Evolutionary conservation across 1,140 invertebrate species (phyloP).

Genomic region (Micrasema minimum): DNA sequence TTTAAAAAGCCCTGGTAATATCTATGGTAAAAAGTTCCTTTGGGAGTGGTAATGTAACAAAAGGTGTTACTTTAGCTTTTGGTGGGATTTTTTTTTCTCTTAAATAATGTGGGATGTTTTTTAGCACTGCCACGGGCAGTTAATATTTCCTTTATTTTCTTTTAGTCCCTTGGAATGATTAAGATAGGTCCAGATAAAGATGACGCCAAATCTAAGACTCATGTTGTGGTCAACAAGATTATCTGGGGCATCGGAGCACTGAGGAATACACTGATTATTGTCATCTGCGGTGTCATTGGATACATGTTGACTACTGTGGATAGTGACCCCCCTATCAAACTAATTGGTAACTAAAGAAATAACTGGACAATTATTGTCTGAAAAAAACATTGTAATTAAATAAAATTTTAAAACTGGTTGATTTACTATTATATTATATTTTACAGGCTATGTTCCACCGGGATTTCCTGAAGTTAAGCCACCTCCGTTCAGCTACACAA

Average conservation of each 20-base stretch:
- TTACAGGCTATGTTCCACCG: constrained; percentile 71
- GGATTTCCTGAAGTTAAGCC: constrained; percentile 73
- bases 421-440: constrained; percentile 9
- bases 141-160: constrained; percentile 54
- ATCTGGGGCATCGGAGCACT: constrained; percentile 75
- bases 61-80: no score
- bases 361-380: no score
- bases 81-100: no score
- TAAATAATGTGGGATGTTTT: no score
- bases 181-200: constrained; percentile 68
- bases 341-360: constrained; percentile 73
- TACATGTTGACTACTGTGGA: constrained; percentile 61
- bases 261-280: constrained; percentile 81
- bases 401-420: constrained; percentile 10
- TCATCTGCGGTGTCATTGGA: constrained; percentile 71
- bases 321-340: constrained; percentile 67
- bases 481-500: constrained; percentile 73
- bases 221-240: constrained; percentile 63
- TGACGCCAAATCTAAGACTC: constrained; percentile 61
- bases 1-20: no score
- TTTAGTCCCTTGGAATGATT: constrained; percentile 69
- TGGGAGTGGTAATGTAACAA: no score
- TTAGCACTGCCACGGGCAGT: no score
- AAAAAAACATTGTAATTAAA: constrained; percentile 51
- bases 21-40: no score